Percentiles rank a stretch among this genome's conserved stretches.
Evolutionary conservation across 1,140 invertebrate species (phyloP).

Genomic region (Oryctes rhinoceros): DNA sequence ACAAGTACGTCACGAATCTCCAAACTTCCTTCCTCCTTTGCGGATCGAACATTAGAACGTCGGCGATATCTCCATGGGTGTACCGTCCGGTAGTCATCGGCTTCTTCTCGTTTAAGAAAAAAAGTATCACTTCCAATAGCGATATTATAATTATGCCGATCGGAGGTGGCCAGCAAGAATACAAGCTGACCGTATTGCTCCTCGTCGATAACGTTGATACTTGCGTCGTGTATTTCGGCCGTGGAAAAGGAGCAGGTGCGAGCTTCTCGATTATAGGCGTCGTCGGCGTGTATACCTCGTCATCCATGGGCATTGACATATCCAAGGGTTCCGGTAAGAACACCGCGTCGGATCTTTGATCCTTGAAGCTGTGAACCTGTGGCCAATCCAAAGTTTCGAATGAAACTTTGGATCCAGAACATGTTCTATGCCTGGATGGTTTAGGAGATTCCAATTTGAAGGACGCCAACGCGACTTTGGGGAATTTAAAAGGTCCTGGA

Average conservation of each 20-base stretch:
- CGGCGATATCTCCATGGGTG: constrained; percentile 75
- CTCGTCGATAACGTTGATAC: neutral
- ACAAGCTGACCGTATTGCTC: constrained; percentile 5
- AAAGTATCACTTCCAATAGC: constrained; percentile 75
- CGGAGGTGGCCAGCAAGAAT: constrained; percentile 68
- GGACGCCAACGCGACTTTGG: neutral
- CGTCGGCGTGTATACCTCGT: neutral
- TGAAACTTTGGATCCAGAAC: neutral
- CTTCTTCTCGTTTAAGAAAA: constrained; percentile 67
- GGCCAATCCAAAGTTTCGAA: neutral
- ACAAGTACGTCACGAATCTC: constrained; percentile 94
- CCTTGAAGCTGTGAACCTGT: neutral
- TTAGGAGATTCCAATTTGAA: neutral
- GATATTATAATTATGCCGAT: constrained; percentile 85
- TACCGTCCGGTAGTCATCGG: constrained; percentile 51
- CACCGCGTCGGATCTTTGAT: neutral
- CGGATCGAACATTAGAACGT: constrained; percentile 90
- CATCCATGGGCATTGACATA: neutral
- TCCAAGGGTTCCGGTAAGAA: neutral
- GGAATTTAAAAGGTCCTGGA: neutral
- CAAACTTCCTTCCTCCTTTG: constrained; percentile 85
- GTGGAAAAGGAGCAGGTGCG: neutral
- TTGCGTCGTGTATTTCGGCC: constrained; percentile 12
- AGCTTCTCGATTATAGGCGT: neutral
- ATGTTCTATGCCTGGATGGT: neutral